Base-by-base conservation (phyloP, 2,797 vertebrate genomes). In the Liparis tanakae region DNA sequence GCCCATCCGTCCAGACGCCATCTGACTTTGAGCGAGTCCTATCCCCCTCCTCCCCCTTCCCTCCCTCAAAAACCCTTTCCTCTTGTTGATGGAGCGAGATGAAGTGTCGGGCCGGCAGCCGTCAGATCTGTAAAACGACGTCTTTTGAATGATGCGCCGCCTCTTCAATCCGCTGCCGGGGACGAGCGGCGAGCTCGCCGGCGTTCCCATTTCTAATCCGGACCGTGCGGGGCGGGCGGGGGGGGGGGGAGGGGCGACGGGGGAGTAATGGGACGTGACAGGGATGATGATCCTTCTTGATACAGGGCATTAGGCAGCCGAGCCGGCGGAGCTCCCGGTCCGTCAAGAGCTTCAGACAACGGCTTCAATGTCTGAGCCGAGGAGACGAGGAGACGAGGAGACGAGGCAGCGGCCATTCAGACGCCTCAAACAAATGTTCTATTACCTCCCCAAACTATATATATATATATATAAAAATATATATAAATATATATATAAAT, bases 241-340 rank as follows among this genome's bases (percentile, higher is more conserved):
- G 34, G 70, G 54, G 58, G 34, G 75, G 3, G 76, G 76, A 85
- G 76, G 74, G 63, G 83, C 36, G 63, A 81, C 36, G 58, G 83
- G 79, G 83, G 83, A 85, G 85, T 90, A 91, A 92, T 91, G 87
- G 86, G 80, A 90, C 84, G 85, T 90, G 90, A 90, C 89, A 79
- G 78, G 87, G 88, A 89, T 87, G 88, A 90, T 87, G 85, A 90
- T 89, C 79, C 77, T 76, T 83, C 84, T 67, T 77, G 87, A 89
- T 86, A 74, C 79, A 87, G 87, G 85, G 89, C 88, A 89, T 92
- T 91, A 88, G 82, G 89, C 81, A 76, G 82, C 72, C 76, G 34
- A 50, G 80, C 80, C 85, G 63, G 78, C 44, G 4, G 71, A 83
- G 82, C 85, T 85, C 60, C 79, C 68, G 78, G 77, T 80, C 84